A percentile compares a stretch with the other conserved stretches of the same genome.
These are phyloP conservation scores for Desmodus rotundus DNA, from an alignment of 2,113 vertebrate species.

Conservation along the genomic window DNA sequence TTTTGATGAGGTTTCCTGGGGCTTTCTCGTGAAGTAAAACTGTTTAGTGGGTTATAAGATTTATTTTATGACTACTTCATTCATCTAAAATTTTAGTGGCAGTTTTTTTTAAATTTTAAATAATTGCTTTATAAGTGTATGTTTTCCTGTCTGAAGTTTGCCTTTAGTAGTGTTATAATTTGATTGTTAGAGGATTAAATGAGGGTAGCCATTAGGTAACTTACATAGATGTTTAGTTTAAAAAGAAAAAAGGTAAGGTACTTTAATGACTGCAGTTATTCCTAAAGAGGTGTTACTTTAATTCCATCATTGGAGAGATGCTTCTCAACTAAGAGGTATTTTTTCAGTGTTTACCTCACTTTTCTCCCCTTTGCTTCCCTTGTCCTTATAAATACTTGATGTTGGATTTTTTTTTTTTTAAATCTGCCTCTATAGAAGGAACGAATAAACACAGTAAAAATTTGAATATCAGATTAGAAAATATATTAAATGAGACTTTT, in stretches of 20 bases:
- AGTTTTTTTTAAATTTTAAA: not conserved
- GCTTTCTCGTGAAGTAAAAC: constrained; percentile 14
- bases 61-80: not conserved
- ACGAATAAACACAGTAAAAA: not conserved
- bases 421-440: not conserved
- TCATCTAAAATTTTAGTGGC: constrained; percentile 24
- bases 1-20: not conserved
- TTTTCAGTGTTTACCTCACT: not conserved
- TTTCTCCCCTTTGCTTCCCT: not conserved
- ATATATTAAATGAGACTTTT: not conserved
- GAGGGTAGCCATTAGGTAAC: not conserved
- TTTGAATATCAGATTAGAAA: constrained; percentile 20
- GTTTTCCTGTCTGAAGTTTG: constrained; percentile 35
- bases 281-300: not conserved
- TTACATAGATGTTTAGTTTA: not conserved
- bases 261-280: not conserved
- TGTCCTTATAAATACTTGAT: not conserved
- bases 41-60: not conserved
- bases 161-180: not conserved
- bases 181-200: not conserved
- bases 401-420: not conserved
- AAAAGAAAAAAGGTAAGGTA: not conserved
- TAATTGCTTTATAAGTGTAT: constrained; percentile 6
- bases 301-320: not conserved
- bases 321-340: not conserved